Evolutionary conservation across 2,888 invertebrate genomes (phyloP).

Genomic region (Melanotus villosus): DNA sequence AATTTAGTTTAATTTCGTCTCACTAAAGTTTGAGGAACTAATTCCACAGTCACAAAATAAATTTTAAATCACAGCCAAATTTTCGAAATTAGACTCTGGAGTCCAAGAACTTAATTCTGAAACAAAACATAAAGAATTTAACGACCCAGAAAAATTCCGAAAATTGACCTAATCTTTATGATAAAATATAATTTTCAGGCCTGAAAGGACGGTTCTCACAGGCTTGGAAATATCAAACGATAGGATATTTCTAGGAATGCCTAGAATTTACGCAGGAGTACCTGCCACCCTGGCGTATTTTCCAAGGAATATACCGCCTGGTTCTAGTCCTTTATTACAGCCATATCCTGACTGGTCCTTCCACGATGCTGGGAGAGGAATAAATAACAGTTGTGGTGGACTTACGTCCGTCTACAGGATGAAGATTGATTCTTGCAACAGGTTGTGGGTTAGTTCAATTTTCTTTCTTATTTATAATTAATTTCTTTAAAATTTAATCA

Average conservation of each 20-base stretch:
- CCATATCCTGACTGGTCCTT: conserved; percentile 72
- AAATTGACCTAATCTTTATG: not conserved
- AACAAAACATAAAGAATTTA: no score
- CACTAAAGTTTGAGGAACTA: no score
- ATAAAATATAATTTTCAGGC: conserved; percentile 66
- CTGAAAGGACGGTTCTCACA: conserved; percentile 83
- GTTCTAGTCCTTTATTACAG: conserved; percentile 74
- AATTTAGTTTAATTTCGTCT: no score
- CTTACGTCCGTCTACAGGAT: conserved; percentile 85
- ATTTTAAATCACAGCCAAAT: no score
- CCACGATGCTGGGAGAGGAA: conserved; percentile 79
- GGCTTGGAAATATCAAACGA: conserved; percentile 82
- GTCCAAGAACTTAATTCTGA: no score
- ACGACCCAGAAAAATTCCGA: no score
- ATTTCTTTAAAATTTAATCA: not conserved
- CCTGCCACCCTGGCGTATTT: conserved; percentile 82
- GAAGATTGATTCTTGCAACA: conserved; percentile 84
- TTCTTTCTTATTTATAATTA: not conserved
- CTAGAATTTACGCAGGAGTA: conserved; percentile 81
- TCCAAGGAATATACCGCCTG: conserved; percentile 75
- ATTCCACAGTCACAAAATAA: no score
- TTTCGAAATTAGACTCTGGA: no score
- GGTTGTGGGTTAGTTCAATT: conserved; percentile 78
- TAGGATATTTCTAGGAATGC: conserved; percentile 82
- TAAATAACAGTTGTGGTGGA: conserved; percentile 82